Evolutionary conservation across 2,888 invertebrate genomes (phyloP).

Genomic region (Sesia bembeciformis): DNA sequence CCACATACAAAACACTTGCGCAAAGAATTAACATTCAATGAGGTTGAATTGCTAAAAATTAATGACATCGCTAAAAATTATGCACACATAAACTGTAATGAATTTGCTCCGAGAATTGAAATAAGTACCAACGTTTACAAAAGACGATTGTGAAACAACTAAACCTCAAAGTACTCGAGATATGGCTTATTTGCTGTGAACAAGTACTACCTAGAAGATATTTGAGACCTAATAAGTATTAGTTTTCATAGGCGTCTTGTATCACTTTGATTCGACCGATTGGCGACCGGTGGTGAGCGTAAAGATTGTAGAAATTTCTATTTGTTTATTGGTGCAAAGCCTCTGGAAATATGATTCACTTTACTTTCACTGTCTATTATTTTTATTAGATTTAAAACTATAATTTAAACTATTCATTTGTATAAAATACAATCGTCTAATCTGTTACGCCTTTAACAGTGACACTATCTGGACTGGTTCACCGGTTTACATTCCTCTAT

Average conservation of each 20-base stretch:
- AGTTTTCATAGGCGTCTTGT: slow-evolving; percentile 32
- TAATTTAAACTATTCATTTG: too few species aligned
- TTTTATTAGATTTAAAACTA: too few species aligned
- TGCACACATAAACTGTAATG: background rate
- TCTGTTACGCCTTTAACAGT: background rate
- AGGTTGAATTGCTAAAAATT: slow-evolving; percentile 16
- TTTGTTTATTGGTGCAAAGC: slow-evolving; percentile 41
- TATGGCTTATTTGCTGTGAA: background rate
- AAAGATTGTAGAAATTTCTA: slow-evolving; percentile 48
- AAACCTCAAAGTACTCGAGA: background rate
- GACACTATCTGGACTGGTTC: background rate
- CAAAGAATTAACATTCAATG: slow-evolving; percentile 20
- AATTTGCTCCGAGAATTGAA: background rate
- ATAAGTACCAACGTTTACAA: slow-evolving; percentile 1
- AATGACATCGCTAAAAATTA: background rate
- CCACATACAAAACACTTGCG: slow-evolving; percentile 17
- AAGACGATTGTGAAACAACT: slow-evolving; percentile 17
- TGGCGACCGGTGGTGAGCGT: slow-evolving; percentile 22
- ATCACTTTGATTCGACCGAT: slow-evolving; percentile 27
- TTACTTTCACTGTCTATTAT: slow-evolving; percentile 28
- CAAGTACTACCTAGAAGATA: slow-evolving; percentile 26
- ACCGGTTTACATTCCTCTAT: background rate
- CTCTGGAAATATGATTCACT: slow-evolving; percentile 43
- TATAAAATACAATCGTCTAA: too few species aligned
- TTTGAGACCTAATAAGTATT: slow-evolving; percentile 44